These are phyloP conservation scores for Arge pagana DNA, from an alignment of 2,888 invertebrate genomes.

Conservation along the genomic window DNA sequence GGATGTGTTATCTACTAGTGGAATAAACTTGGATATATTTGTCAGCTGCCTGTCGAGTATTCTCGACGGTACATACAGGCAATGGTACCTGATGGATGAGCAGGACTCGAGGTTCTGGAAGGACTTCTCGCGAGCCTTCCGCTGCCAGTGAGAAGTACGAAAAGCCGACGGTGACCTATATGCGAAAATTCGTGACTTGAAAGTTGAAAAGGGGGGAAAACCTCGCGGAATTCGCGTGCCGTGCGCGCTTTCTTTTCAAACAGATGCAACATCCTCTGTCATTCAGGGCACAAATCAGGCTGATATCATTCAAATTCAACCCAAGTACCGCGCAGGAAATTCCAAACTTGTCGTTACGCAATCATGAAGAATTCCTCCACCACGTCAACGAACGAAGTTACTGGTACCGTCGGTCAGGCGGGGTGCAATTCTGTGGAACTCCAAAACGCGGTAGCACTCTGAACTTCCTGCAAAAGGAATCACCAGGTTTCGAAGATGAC, in stretches of 20 bases:
- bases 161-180: conserved; percentile 22
- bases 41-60: conserved; percentile 26
- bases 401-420: conserved; percentile 16
- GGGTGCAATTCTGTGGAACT: too few species aligned
- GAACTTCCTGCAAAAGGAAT: too few species aligned
- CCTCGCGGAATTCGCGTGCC: conserved; percentile 24
- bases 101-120: conserved; percentile 11
- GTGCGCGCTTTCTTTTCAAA: conserved; percentile 19
- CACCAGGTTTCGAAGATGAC: too few species aligned
- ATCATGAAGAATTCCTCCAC: conserved; percentile 22
- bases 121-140: conserved; percentile 24
- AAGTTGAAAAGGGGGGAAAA: conserved; percentile 20
- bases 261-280: conserved; percentile 18
- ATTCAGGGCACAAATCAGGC: conserved; percentile 16
- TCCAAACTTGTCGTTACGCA: conserved; percentile 6
- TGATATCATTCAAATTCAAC: conserved; percentile 24
- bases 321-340: conserved; percentile 22
- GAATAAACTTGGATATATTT: conserved; percentile 28
- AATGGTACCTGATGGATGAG: conserved; percentile 23
- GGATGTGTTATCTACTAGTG: conserved; percentile 18
- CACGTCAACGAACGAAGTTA: conserved; percentile 23
- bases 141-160: conserved; percentile 20
- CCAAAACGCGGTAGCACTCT: too few species aligned
- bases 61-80: conserved; percentile 23
- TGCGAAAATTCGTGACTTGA: conserved; percentile 19